Percentiles rank a stretch among this genome's conserved stretches.
Evolutionary conservation across 2,113 vertebrate genomes (phyloP).

Genomic region (Paradoxurus hermaphroditus): DNA sequence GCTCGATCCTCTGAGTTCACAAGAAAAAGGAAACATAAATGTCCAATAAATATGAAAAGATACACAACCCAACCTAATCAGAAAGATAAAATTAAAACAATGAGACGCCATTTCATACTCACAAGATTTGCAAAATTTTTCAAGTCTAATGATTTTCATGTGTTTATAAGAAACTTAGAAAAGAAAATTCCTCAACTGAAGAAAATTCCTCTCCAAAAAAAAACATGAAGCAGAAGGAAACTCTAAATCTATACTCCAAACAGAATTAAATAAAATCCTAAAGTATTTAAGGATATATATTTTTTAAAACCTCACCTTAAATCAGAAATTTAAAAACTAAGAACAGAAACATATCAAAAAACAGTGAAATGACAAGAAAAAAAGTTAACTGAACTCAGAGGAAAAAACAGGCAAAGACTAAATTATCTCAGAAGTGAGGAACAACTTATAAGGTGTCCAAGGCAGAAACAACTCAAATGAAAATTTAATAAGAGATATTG

Average conservation of each 20-base stretch:
- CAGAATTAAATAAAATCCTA: constrained; percentile 3
- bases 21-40: constrained; percentile 28
- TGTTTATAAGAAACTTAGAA: not conserved
- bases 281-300: not conserved
- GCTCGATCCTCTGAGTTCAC: not conserved
- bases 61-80: not conserved
- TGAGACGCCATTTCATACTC: not conserved
- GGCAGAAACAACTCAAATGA: not conserved
- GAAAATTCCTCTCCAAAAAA: not conserved
- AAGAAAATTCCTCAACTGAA: not conserved
- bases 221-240: constrained; percentile 40
- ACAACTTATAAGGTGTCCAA: not conserved
- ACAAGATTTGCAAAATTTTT: not conserved
- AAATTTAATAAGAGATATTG: not conserved
- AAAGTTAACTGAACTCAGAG: not conserved
- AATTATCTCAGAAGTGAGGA: constrained; percentile 14
- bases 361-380: not conserved
- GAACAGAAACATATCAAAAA: not conserved
- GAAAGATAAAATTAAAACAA: constrained; percentile 10
- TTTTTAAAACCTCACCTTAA: not conserved
- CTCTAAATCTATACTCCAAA: not conserved
- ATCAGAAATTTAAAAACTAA: not conserved
- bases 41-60: constrained; percentile 26
- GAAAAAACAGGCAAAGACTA: not conserved
- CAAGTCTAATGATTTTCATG: not conserved